These are phyloP conservation scores for Coenonympha glycerion DNA, from an alignment of 2,888 invertebrate species.

Conservation along the genomic window DNA sequence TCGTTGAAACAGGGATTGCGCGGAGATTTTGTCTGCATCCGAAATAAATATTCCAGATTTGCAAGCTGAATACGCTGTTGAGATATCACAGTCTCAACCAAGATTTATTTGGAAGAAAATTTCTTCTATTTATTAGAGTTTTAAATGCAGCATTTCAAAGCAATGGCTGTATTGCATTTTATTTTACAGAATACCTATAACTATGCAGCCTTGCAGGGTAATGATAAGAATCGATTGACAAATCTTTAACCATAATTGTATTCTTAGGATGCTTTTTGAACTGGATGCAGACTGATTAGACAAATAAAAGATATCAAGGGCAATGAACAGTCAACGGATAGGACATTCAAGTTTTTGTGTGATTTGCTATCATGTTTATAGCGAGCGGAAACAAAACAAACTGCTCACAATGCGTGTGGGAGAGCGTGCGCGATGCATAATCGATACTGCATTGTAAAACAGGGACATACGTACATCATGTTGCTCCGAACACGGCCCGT, in stretches of 20 bases:
- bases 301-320: too few relatives aligned
- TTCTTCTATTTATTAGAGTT: background rate
- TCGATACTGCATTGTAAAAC: constrained; percentile 29
- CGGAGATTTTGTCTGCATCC: constrained; percentile 57
- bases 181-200: background rate
- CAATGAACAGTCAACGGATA: too few relatives aligned
- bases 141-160: too few relatives aligned
- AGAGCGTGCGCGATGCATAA: constrained; percentile 21
- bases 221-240: too few relatives aligned
- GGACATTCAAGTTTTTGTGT: constrained; percentile 6
- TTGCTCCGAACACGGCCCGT: constrained; percentile 31
- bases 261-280: too few relatives aligned
- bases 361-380: constrained; percentile 17
- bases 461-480: constrained; percentile 30
- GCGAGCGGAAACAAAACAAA: constrained; percentile 22
- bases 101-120: constrained; percentile 35
- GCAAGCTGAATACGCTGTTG: constrained; percentile 44
- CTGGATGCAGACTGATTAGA: too few relatives aligned
- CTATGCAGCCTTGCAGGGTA: background rate
- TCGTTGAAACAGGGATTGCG: constrained; percentile 52
- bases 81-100: constrained; percentile 50
- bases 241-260: too few relatives aligned
- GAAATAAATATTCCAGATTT: constrained; percentile 66
- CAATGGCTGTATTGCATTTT: too few relatives aligned
- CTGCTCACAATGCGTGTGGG: constrained; percentile 13